A percentile compares a stretch with the other conserved stretches of the same genome.
These are phyloP conservation scores for Sisyra terminalis DNA, from an alignment of 2,888 invertebrate genomes.

Conservation along the genomic window DNA sequence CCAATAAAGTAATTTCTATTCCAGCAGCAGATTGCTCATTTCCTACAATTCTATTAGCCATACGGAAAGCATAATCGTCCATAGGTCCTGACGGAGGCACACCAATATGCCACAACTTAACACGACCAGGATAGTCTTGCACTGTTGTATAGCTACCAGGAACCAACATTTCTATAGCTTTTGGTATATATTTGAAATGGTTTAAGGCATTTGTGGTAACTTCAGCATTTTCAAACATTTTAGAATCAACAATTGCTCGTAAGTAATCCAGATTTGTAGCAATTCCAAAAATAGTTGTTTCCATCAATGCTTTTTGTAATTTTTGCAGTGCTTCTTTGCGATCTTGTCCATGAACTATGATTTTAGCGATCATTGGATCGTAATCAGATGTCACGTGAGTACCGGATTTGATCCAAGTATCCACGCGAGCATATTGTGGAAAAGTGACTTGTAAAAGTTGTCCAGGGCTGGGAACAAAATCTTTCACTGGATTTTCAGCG, in stretches of 20 bases:
- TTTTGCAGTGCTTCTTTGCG: neutral
- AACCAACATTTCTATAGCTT: neutral
- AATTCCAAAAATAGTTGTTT: constrained; percentile 1
- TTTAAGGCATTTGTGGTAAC: neutral
- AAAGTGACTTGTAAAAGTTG: neutral
- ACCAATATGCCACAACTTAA: constrained; percentile 3
- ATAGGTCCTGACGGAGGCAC: constrained; percentile 3
- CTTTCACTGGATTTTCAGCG: constrained; percentile 4
- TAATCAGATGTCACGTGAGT: neutral
- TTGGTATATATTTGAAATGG: neutral
- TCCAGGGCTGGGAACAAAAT: neutral
- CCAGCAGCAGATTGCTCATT: neutral
- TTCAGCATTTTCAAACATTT: constrained; percentile 1
- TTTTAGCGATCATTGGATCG: constrained; percentile 3
- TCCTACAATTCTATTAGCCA: constrained; percentile 2
- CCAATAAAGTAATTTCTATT: neutral
- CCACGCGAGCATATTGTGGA: neutral
- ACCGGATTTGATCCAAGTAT: constrained; percentile 1
- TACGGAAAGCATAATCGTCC: constrained; percentile 2
- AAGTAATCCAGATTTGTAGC: constrained; percentile 2
- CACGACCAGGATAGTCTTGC: constrained; percentile 2
- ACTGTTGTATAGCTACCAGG: constrained; percentile 2
- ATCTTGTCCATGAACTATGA: constrained; percentile 1
- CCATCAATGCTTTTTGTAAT: neutral
- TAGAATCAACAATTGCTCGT: neutral